Evolutionary conservation across 2,113 vertebrate species (phyloP), one percentile per base, ranked within the genome.

Genomic region (Heloderma charlesbogerti): DNA sequence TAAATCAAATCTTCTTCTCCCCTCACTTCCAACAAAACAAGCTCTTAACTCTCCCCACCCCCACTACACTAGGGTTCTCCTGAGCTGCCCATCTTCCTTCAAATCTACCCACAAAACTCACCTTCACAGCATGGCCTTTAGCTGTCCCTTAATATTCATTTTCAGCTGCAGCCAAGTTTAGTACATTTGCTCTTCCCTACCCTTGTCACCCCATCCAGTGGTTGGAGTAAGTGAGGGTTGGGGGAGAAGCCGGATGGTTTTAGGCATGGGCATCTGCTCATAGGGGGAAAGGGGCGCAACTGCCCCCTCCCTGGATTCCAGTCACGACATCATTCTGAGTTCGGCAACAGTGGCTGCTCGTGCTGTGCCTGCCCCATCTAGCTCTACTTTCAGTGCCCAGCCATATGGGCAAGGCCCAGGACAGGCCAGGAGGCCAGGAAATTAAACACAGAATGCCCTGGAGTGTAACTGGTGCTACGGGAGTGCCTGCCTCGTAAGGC

Each of bases 61-160:
- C 90, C 84, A 54, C 77, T 54, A 75, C 15, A 45, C 13, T 82
- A 31, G 86, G n/a, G 87, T 48, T 86, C 31, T 25, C 90, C 88
- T 77, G 83, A n/a, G 71, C 43, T 37, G 9, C 29, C 43, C 18
- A 13, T 67, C 67, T 71, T 48, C 43, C n/a, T 51, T 87, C 37
- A 57, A 87, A 72, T 37, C 18, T 27, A 22, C 20, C n/a, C n/a
- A 27, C 71, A 57, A 87, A 87, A 57, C 10, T n/a, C 72, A 60
- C 10, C 12, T 43, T 29, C 18, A 7, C 37, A 63, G n/a, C 37
- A 77, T 7, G 43, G 37, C n/a, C 25, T 48, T 71, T 34, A 8
- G 66, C 45, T 34, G 31, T 10, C 29, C 31, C 27, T 54, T 86
- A 51, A 71, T 72, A 10, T n/a, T 27, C 67, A 67, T 43, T 86